Conservation (phyloP, 2,797 vertebrate species). For the Gorsachius magnificus region DNA sequence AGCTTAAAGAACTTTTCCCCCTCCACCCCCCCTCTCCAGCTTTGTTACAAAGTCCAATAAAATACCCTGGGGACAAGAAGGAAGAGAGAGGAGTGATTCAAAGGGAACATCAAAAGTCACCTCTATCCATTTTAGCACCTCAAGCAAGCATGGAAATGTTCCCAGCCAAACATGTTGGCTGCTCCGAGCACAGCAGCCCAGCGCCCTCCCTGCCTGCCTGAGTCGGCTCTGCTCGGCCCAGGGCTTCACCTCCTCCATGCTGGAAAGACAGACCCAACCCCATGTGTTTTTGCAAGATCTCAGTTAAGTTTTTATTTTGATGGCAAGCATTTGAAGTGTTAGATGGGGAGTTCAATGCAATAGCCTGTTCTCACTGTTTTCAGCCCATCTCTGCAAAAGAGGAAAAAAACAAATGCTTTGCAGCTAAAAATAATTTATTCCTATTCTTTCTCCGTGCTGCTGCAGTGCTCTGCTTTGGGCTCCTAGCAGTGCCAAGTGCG, state of each 20-base stretch:
- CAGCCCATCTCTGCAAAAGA: neutral
- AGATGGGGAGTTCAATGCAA: neutral
- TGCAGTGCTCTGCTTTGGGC: neutral
- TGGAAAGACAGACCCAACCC: neutral
- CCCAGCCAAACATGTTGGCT: neutral
- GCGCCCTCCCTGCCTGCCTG: neutral
- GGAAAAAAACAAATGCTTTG: neutral
- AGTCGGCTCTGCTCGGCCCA: neutral
- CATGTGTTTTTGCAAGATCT: accelerated
- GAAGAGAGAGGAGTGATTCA: neutral
- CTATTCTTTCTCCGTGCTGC: neutral
- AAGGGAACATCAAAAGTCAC: constrained; percentile 28
- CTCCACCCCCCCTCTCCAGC: neutral
- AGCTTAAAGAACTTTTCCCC: neutral
- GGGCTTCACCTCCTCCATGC: neutral
- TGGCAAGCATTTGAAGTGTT: neutral
- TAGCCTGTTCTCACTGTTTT: neutral
- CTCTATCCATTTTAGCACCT: neutral
- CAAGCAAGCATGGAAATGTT: neutral
- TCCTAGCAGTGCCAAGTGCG: neutral
- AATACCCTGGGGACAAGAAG: neutral
- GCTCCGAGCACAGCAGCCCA: neutral
- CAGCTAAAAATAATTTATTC: neutral
- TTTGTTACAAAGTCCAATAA: neutral
- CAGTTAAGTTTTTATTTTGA: neutral